These are phyloP conservation scores for Drosophila fungiperda DNA, from an alignment of 2,888 invertebrate genomes.

Conservation along the genomic window DNA sequence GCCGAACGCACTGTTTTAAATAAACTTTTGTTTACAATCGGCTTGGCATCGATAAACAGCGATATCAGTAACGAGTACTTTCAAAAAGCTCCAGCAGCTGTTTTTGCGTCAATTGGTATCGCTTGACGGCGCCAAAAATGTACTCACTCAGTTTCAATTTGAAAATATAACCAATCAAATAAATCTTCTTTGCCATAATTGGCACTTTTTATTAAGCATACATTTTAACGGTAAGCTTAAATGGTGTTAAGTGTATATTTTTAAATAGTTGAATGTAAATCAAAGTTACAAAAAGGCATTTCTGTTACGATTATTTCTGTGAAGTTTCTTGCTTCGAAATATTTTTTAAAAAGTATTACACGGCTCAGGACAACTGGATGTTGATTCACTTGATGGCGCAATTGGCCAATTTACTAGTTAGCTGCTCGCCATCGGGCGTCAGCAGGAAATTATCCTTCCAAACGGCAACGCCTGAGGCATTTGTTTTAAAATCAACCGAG, in stretches of 20 bases:
- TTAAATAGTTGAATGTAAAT: slow-evolving; percentile 11
- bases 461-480: slow-evolving; percentile 89
- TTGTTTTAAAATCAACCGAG: slow-evolving; percentile 91
- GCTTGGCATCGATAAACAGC: slow-evolving; percentile 37
- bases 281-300: slow-evolving; percentile 48
- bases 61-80: slow-evolving; percentile 6
- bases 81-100: slow-evolving; percentile 56
- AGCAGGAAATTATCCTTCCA: slow-evolving; percentile 94
- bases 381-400: slow-evolving; percentile 91
- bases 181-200: neutral
- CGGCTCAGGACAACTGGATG: slow-evolving; percentile 67
- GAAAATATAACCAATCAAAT: neutral
- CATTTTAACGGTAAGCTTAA: neutral
- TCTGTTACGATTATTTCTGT: slow-evolving; percentile 37
- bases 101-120: slow-evolving; percentile 20
- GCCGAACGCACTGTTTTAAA: slow-evolving; percentile 43
- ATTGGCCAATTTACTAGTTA: slow-evolving; percentile 91
- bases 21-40: slow-evolving; percentile 20
- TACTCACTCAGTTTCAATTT: slow-evolving; percentile 8
- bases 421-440: slow-evolving; percentile 90
- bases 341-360: slow-evolving; percentile 64
- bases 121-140: slow-evolving; percentile 1
- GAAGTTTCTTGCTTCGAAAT: slow-evolving; percentile 43
- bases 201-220: neutral
- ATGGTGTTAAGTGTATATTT: slow-evolving; percentile 9